These are phyloP conservation scores for Prunella fulvescens DNA, from an alignment of 2,113 vertebrate species.

Conservation along the genomic window DNA sequence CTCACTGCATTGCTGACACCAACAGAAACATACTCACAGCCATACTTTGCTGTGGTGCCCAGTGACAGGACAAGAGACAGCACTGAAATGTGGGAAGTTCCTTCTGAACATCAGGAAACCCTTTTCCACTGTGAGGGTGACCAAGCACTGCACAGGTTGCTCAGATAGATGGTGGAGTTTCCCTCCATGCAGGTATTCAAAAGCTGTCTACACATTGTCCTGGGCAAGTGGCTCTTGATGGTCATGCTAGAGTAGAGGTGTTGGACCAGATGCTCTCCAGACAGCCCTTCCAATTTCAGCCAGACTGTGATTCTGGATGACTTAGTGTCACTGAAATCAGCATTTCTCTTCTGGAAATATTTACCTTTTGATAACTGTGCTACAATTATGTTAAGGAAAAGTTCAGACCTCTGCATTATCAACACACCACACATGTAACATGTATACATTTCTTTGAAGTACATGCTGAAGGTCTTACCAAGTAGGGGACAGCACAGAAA, in stretches of 20 bases:
- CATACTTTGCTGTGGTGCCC: background rate
- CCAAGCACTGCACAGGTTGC: background rate
- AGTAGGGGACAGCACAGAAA: background rate
- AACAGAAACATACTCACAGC: background rate
- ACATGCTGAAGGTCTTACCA: background rate
- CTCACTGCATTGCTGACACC: background rate
- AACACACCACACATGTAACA: background rate
- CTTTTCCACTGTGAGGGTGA: background rate
- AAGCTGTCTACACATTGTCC: rapidly evolving
- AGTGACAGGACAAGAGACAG: background rate
- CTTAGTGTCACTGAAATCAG: background rate
- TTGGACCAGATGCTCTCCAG: background rate
- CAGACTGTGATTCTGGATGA: background rate
- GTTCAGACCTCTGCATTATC: background rate
- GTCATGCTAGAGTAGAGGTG: background rate
- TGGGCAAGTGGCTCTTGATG: background rate
- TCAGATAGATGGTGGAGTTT: background rate
- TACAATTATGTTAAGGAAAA: background rate
- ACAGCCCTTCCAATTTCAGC: background rate
- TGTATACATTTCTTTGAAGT: background rate
- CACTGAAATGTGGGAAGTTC: background rate
- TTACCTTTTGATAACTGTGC: background rate
- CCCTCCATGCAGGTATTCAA: background rate
- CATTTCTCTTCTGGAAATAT: background rate
- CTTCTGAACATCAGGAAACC: background rate